phyloP scores from a whole-genome alignment of 2,113 vertebrate species.

The Colinus virginianus region DNA sequence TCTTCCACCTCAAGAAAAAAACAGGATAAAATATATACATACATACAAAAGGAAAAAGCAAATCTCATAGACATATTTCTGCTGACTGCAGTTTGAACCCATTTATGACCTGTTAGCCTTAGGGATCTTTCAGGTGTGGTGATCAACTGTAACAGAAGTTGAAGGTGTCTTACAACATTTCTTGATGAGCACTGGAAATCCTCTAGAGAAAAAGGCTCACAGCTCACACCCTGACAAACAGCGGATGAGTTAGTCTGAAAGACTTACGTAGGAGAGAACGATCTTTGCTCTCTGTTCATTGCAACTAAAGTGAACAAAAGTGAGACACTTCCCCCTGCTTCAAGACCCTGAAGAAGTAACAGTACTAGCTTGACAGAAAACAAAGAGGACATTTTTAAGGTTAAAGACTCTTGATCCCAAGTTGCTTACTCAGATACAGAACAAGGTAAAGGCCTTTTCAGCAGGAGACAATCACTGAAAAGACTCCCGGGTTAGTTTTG shows the following conservation, averaged over 20 bases:
- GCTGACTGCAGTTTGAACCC: neutral
- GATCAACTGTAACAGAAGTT: neutral
- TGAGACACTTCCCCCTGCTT: neutral
- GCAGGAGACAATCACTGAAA: neutral
- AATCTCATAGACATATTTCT: neutral
- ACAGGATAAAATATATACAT: too few relatives aligned
- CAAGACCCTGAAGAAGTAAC: neutral
- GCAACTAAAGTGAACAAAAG: neutral
- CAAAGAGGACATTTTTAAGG: neutral
- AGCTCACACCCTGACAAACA: fast-evolving
- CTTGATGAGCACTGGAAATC: neutral
- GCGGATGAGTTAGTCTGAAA: neutral
- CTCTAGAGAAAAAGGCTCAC: neutral
- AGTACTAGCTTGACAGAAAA: neutral
- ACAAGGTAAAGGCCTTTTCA: neutral
- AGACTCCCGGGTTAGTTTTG: fast-evolving
- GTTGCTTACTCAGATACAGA: neutral
- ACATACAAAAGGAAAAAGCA: neutral
- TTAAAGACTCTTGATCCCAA: neutral
- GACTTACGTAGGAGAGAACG: neutral
- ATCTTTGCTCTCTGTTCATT: neutral
- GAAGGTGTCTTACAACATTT: neutral
- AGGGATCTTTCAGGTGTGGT: neutral
- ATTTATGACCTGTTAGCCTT: neutral
- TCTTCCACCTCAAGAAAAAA: neutral